A percentile compares a stretch with the other conserved stretches of the same genome.
Evolutionary conservation across 35 echinoderm and acorn worm genomes (phyloP).

Genomic region (Heliocidaris erythrogramma): DNA sequence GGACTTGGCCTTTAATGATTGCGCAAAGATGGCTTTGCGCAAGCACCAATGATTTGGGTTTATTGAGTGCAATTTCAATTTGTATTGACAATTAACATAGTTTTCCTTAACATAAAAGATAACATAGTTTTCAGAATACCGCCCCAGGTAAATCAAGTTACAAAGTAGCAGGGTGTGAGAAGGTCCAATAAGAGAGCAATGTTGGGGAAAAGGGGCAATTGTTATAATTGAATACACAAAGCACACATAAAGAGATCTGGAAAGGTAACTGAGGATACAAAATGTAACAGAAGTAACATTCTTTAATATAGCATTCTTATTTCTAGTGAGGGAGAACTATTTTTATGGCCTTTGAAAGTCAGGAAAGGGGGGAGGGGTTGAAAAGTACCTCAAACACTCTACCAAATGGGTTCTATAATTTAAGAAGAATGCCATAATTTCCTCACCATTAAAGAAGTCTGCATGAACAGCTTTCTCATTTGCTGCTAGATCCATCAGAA

Average conservation of each 20-base stretch:
- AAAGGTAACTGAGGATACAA: not conserved
- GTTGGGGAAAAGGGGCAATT: not conserved
- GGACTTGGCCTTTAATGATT: too few species aligned
- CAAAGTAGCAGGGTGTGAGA: too few species aligned
- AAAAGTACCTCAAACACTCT: not conserved
- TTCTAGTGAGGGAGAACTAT: too few species aligned
- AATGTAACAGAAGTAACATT: not conserved
- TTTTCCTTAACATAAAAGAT: too few species aligned
- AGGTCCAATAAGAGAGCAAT: not conserved
- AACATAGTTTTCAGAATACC: too few species aligned
- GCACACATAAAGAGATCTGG: not conserved
- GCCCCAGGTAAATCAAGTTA: too few species aligned
- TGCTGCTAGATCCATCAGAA: constrained; percentile 94
- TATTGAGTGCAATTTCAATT: too few species aligned
- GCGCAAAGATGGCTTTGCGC: too few species aligned
- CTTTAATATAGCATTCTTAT: not conserved
- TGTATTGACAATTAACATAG: too few species aligned
- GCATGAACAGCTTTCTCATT: constrained; percentile 98
- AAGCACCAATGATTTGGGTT: too few species aligned
- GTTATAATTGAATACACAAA: not conserved
- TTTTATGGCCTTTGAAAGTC: too few species aligned
- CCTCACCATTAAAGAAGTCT: constrained; percentile 96
- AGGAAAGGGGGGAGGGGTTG: too few species aligned
- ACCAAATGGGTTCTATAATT: not conserved
- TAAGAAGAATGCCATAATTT: not conserved